Conservation (phyloP, 2,797 vertebrate genomes). For the Cyprinodon diabolis region DNA sequence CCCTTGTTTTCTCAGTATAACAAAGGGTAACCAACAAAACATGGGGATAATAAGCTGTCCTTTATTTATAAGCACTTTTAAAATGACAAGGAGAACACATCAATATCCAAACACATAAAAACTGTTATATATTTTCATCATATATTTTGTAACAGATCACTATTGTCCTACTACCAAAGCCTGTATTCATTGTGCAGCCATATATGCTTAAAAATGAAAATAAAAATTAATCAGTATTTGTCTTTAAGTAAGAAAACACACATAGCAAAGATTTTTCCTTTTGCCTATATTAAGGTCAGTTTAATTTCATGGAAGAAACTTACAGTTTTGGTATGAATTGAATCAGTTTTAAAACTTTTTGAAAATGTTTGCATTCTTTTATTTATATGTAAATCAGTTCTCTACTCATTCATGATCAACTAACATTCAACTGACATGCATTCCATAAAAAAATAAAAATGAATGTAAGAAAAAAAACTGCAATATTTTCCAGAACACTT, state of each 20-base stretch:
- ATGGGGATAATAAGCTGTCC: not conserved
- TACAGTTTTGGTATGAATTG: constrained; percentile 1
- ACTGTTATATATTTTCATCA: too few species aligned
- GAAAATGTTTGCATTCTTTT: not conserved
- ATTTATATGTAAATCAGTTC: not conserved
- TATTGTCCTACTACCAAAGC: not conserved
- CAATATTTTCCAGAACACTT: not conserved
- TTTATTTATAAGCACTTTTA: not conserved
- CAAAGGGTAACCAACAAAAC: not conserved
- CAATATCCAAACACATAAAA: not conserved
- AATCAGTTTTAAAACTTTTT: not conserved
- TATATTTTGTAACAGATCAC: not conserved
- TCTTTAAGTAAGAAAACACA: constrained; percentile 13
- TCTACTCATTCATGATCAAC: not conserved
- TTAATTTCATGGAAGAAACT: constrained; percentile 7
- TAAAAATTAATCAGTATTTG: constrained; percentile 20
- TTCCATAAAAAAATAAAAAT: not conserved
- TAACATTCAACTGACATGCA: not conserved
- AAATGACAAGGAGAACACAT: not conserved
- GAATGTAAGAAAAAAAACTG: not conserved
- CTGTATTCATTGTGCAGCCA: not conserved
- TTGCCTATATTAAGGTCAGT: constrained; percentile 29
- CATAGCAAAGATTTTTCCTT: not conserved
- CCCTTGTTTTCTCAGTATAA: not conserved
- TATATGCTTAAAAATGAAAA: constrained; percentile 21